These are phyloP conservation scores for Probosciger aterrimus DNA, from an alignment of 2,113 vertebrate species.

Conservation along the genomic window DNA sequence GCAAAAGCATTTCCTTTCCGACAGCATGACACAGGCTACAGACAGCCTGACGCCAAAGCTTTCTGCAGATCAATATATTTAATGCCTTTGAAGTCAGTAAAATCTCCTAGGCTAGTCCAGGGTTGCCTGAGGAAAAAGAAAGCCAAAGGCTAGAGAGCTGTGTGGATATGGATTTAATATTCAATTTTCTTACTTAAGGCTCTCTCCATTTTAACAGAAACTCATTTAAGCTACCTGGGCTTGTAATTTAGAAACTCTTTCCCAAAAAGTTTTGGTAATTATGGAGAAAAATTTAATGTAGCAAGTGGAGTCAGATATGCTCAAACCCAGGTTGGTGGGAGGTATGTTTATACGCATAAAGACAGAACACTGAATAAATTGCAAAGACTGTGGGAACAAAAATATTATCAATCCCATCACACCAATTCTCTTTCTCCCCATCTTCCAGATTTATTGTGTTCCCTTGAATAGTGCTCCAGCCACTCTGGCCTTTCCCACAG, in stretches of 20 bases:
- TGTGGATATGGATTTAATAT: neutral
- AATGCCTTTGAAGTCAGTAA: conserved; percentile 46
- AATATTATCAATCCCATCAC: neutral
- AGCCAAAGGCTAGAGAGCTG: neutral
- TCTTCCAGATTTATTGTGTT: neutral
- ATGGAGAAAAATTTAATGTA: neutral
- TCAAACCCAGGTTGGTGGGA: neutral
- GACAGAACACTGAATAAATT: neutral
- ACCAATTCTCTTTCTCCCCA: neutral
- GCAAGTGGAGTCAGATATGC: neutral
- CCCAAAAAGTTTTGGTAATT: neutral
- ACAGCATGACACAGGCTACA: conserved; percentile 19
- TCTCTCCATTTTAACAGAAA: neutral
- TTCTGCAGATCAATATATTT: conserved; percentile 61
- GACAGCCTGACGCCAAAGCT: conserved; percentile 59
- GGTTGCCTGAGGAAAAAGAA: neutral
- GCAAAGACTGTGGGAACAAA: neutral
- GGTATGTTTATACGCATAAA: neutral
- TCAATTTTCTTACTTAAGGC: neutral
- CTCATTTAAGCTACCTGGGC: neutral
- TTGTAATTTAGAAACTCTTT: neutral
- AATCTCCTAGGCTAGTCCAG: neutral
- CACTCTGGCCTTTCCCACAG: neutral
- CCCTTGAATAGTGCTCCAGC: neutral
- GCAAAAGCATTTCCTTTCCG: conserved; percentile 34